phyloP scores from a whole-genome alignment of 2,888 invertebrate genomes.

The Rhogogaster chlorosoma region DNA sequence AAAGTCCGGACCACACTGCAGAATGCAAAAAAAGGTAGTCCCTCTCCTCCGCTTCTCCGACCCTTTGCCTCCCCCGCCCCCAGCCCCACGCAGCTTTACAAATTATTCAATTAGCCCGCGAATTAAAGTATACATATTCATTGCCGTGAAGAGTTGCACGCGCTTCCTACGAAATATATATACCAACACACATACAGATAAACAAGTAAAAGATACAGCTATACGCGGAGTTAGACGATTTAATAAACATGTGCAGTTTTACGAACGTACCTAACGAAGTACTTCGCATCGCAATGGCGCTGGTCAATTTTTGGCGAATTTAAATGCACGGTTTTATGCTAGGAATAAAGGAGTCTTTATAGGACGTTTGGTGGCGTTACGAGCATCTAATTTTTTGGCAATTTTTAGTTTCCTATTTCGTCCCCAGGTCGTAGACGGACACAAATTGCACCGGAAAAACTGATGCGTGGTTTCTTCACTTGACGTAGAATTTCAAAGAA shows the following conservation, averaged over 20 bases:
- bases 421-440: background rate
- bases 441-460: background rate
- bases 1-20: conserved; percentile 41
- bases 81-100: conserved; percentile 73
- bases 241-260: conserved; percentile 68
- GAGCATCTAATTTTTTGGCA: background rate
- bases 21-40: conserved; percentile 69
- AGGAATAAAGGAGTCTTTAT: background rate
- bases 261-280: background rate
- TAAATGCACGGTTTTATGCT: background rate
- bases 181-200: conserved; percentile 65
- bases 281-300: background rate
- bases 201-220: conserved; percentile 69
- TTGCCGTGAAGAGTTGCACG: conserved; percentile 64
- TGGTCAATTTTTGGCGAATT: background rate
- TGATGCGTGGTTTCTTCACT: background rate
- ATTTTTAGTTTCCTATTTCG: background rate
- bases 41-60: conserved; percentile 38
- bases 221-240: conserved; percentile 70
- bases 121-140: conserved; percentile 78
- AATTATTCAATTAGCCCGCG: conserved; percentile 78
- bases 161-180: conserved; percentile 64
- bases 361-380: background rate
- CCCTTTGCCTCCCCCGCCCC: conserved; percentile 23
- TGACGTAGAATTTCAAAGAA: background rate